Base-by-base conservation (phyloP, 2,888 invertebrate species). In the Sinelater perroti region DNA sequence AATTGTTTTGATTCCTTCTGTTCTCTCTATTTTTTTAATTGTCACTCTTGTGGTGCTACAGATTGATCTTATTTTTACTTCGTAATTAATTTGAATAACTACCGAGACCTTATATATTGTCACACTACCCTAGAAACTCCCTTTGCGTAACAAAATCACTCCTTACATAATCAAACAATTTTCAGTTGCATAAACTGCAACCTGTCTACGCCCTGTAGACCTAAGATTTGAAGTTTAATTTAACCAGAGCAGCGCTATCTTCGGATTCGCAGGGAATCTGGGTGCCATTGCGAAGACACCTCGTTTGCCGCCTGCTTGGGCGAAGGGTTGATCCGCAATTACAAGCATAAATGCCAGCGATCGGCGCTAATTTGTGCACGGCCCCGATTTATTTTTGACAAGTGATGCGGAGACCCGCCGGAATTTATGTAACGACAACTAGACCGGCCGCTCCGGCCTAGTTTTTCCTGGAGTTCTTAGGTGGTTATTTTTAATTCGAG, bases 211-310 rank as follows among this genome's bases (percentile, higher is more conserved):
- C 20, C 33, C 44, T 31, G 13, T 44, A 20, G 33, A 31, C 44
- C 11, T 31, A 24, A 52, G 33, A 52, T 52, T 52, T 52, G 44
- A 52, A 44, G 52, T 44, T 44, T 44, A 42, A 52, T 52, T 52
- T 52, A 52, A 52, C 44, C 18, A 16, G 35, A 52, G 44, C 35
- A 52, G 52, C 44, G 31, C 31, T 52, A 44, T 52, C 52, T 52
- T 52, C 42, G 17, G 44, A 44, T 24, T 16, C 35, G 44, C 16
- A 52, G 31, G 42, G 44, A 52, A 52, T 40, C 40, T 50, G 40
- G 40, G 50, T 30, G 30, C 40, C 26, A 50, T 50, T 50, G 50
- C 40, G 20, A 50, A 50, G 50, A 50, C 30, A 50, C 38, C 50
- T 50, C 50, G 40, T 50, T 50, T 50, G 30, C 17, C 28, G 18